Evolutionary conservation across 2,797 vertebrate species (phyloP), one percentile per base, ranked within the genome.

Genomic region (Tauraco hartlaubi): DNA sequence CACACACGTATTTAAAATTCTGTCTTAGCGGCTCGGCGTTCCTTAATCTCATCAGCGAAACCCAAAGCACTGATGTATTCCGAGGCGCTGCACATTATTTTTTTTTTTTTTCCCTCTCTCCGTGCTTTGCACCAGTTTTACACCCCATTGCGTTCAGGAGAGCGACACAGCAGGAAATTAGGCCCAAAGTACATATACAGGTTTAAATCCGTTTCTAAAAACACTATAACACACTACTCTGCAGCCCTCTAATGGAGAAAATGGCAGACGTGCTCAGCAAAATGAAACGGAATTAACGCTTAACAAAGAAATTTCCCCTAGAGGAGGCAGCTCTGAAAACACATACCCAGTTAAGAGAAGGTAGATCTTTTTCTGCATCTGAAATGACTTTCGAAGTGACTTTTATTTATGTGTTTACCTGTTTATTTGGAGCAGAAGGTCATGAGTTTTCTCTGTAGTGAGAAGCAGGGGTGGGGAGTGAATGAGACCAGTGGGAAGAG

Each of bases 191-290:
- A 95, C 76, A 84, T 68, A 64, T 33, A 88, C 51, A 92, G 55
- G 66, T 88, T 92, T 88, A 84, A 95, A 93, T 79, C 59, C 1
- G 0, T 46, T 87, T 66, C 77, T 67, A 67, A 95, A 95, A 95
- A 35, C 78, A 55, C 25, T 48, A 64, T 74, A 95, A 62, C 81
- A 75, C 81, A 97, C 89, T 62, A 78, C 94, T 96, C 94, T 95
- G 96, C 95, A 95, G 95, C 94, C 93, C 93, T 96, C 95, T 96
- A 95, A 95, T 95, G 96, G 94, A 97, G 94, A 82, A 85, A 88
- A 82, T 58, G 83, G 88, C 95, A 96, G 92, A 29, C 62, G 84
- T 8, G 0, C 59, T 88, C 89, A 78, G 74, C 71, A 86, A 74
- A 92, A 93, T 54, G 12, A 85, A 94, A 94, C 21, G 41, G 71